A percentile compares a stretch with the other conserved stretches of the same genome.
Evolutionary conservation across 2,888 invertebrate genomes (phyloP).

Genomic region (Octodonta nipae): DNA sequence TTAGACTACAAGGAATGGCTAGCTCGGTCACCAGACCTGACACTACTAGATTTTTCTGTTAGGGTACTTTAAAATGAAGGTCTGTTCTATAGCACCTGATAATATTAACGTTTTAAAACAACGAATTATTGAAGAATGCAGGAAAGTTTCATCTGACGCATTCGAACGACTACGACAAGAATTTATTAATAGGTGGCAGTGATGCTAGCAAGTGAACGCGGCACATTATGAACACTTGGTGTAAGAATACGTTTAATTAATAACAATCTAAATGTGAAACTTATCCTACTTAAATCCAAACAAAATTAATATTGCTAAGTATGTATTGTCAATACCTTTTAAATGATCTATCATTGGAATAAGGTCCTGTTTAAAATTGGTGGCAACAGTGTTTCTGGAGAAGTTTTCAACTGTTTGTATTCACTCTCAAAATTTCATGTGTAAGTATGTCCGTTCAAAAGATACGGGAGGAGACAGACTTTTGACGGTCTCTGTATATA

Average conservation of each 20-base stretch:
- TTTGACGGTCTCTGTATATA: no score
- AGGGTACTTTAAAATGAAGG: background rate
- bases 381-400: no score
- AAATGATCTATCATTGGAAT: no score
- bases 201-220: background rate
- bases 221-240: background rate
- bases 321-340: background rate
- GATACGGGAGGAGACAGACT: no score
- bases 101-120: background rate
- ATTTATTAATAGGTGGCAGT: background rate
- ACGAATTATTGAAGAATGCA: conserved; percentile 1
- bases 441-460: no score
- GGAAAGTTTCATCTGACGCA: background rate
- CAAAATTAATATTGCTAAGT: no score
- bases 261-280: conserved; percentile 1
- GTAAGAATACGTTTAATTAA: background rate
- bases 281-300: no score
- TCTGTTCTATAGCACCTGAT: conserved; percentile 1
- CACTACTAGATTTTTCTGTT: background rate
- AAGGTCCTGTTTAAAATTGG: no score
- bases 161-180: background rate
- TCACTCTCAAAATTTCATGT: no score
- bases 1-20: conserved; percentile 1
- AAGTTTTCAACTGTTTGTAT: no score
- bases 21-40: background rate